These are phyloP conservation scores for Meghimatium bilineatum DNA, from an alignment of 2,888 invertebrate species.

Conservation along the genomic window DNA sequence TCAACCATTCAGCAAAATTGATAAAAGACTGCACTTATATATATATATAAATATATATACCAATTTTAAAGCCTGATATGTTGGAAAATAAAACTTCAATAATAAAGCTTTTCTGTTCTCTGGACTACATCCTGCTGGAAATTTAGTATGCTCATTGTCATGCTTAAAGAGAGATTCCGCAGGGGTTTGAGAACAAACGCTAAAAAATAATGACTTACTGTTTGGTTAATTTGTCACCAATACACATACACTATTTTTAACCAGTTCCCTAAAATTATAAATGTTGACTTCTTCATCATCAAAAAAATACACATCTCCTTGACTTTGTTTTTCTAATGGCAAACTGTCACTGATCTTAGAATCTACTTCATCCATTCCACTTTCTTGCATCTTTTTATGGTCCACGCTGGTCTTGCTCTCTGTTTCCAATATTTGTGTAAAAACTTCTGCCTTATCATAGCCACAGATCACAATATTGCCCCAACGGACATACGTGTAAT, in stretches of 20 bases:
- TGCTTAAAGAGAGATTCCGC: too few relatives aligned
- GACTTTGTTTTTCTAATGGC: neutral
- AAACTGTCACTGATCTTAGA: neutral
- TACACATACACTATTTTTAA: conserved; percentile 38
- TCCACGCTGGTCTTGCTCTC: neutral
- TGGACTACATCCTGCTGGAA: too few relatives aligned
- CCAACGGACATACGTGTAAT: conserved; percentile 50
- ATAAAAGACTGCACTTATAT: too few relatives aligned
- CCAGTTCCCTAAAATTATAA: conserved; percentile 54
- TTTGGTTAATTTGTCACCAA: conserved; percentile 16
- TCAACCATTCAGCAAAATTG: too few relatives aligned
- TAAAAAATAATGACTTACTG: too few relatives aligned
- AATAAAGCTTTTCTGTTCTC: too few relatives aligned
- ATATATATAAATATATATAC: too few relatives aligned
- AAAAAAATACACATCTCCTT: conserved; percentile 54
- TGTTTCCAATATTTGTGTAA: conserved; percentile 44
- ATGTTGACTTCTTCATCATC: conserved; percentile 61
- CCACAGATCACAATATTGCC: conserved; percentile 60
- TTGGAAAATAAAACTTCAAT: too few relatives aligned
- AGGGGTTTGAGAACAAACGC: too few relatives aligned
- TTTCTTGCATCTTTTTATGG: neutral
- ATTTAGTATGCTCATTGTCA: too few relatives aligned
- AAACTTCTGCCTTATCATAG: conserved; percentile 63
- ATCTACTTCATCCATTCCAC: neutral
- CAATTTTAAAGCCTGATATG: too few relatives aligned